These are phyloP conservation scores for Mastacembelus armatus DNA, from an alignment of 2,797 vertebrate species.

Conservation along the genomic window DNA sequence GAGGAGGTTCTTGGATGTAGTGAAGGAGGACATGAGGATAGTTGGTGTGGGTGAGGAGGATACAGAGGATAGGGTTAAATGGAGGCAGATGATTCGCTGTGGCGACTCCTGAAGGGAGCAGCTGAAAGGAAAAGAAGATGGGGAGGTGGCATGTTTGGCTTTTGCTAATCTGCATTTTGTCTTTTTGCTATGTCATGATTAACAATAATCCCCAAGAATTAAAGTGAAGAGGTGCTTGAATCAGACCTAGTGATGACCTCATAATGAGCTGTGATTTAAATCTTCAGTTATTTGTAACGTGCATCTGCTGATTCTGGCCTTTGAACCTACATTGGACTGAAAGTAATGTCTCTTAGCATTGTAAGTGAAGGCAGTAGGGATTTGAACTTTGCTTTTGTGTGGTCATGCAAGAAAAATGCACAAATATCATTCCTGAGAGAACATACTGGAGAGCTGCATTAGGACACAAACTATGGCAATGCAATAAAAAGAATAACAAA, in stretches of 20 bases:
- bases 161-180: conserved; percentile 55
- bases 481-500: neutral
- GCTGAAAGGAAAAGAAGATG: no score
- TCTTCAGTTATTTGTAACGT: conserved; percentile 55
- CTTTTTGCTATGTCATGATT: conserved; percentile 51
- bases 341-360: conserved; percentile 22
- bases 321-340: conserved; percentile 31
- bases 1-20: no score
- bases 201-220: conserved; percentile 62
- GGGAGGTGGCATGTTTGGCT: conserved; percentile 25
- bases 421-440: neutral
- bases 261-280: conserved; percentile 63
- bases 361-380: neutral
- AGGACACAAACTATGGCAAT: neutral
- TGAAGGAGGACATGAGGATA: no score
- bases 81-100: no score
- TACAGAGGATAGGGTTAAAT: no score
- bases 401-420: no score
- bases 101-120: no score
- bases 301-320: conserved; percentile 37
- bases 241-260: conserved; percentile 49
- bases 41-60: no score
- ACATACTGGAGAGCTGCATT: neutral
- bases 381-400: neutral
- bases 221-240: conserved; percentile 52